Base-by-base conservation (phyloP, 2,888 invertebrate species). In the Sycophila texana region DNA sequence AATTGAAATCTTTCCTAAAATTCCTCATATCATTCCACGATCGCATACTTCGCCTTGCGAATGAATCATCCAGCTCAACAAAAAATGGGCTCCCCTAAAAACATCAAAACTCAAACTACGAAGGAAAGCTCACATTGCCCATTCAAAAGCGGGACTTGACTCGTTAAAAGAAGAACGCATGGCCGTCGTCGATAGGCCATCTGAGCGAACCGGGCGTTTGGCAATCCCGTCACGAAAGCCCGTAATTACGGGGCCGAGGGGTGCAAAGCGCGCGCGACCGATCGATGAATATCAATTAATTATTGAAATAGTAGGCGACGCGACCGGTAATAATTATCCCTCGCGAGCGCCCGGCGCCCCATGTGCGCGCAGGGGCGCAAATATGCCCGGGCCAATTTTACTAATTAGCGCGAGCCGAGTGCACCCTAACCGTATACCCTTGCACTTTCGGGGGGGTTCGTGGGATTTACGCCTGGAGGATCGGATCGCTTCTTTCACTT, bases 231-330 rank as follows among this genome's bases (percentile, higher is more conserved):
- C 81, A 72, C 72, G 75, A 81, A 78, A 78, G 67, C 61, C 72
- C 67, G 68, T 78, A 81, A 81, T 81, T 78, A 75, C 60, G 74
- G 49, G 67, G 66, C 61, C 53, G 58, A 30, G 30, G 18, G 20
- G 53, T 51, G 67, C 22, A 18, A 20, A 7, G 67, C 58, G 0
- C 22, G 22, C 2, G 63, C 63, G 39, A 39, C 58, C 79, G 79
- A 81, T 81, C 79, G 79, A 79, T 81, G 81, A 76, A 81, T 81
- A 79, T 81, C 81, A 81, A 81, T 81, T 81, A 79, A 81, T 79
- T 79, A 79, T 79, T 77, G 72, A 81, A 81, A 81, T 79, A 81
- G 74, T 76, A 76, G 70, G 13, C 47, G 47, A 7, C 58, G 30
- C 79, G 39, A 57, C n/a, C 77, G 30, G 77, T 66, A 77, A 77